phyloP scores from a whole-genome alignment of 2,888 invertebrate genomes.

The Tanytarsus gracilentus region DNA sequence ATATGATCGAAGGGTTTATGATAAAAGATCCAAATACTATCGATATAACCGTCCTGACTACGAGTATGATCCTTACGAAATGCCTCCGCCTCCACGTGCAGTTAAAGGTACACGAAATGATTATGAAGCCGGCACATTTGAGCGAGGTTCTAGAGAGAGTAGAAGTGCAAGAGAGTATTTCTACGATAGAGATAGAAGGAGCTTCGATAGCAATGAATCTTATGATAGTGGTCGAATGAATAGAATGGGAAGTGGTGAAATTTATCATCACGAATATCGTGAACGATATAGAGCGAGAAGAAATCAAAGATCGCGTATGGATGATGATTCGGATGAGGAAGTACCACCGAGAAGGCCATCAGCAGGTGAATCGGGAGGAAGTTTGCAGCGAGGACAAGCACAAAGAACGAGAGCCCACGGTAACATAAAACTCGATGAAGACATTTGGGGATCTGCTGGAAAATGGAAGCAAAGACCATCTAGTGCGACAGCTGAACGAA shows the following conservation, averaged over 20 bases:
- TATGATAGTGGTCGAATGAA: conserved; percentile 40
- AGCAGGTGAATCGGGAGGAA: conserved; percentile 37
- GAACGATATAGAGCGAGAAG: conserved; percentile 41
- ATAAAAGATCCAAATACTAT: conserved; percentile 40
- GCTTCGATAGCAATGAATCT: conserved; percentile 43
- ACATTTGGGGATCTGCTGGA: conserved; percentile 36
- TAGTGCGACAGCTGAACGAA: conserved; percentile 48
- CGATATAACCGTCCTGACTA: conserved; percentile 41
- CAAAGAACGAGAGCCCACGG: not conserved
- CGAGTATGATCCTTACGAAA: conserved; percentile 36
- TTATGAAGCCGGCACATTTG: conserved; percentile 38
- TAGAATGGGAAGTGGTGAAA: conserved; percentile 41
- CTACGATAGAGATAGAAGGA: conserved; percentile 41
- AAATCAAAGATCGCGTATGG: conserved; percentile 33
- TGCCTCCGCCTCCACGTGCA: conserved; percentile 33
- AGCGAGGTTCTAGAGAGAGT: conserved; percentile 29
- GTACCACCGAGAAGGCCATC: conserved; percentile 35
- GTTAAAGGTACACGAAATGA: conserved; percentile 34
- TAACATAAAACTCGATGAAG: not conserved
- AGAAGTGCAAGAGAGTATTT: conserved; percentile 38
- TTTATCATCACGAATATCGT: conserved; percentile 42
- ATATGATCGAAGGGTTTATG: conserved; percentile 38
- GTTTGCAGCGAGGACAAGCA: conserved; percentile 37
- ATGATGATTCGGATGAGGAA: conserved; percentile 47
- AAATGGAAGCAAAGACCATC: conserved; percentile 49